Evolutionary conservation across 1,140 invertebrate species (phyloP), one percentile per base, ranked within the genome.

Genomic region (Drosophila asahinai): DNA sequence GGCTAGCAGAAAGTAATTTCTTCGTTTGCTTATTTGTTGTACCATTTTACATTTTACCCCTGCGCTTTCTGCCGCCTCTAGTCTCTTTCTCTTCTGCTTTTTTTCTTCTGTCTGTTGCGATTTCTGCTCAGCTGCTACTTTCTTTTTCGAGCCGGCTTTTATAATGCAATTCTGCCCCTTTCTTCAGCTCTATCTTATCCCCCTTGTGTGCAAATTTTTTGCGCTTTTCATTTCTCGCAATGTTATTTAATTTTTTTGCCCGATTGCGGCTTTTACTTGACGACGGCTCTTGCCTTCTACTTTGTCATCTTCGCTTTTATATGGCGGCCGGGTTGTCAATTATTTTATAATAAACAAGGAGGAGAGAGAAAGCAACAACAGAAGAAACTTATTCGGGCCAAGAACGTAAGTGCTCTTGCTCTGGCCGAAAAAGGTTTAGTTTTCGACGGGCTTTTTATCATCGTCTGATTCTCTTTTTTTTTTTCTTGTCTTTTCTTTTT

Each of bases 281-380:
- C 65, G 81, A 80, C 61, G 61, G 55, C 43, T 77, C 58, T 51
- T 66, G 54, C 61, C 67, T 65, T 66, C 65, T 83, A 68, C 81
- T 89, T 83, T 73, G 67, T 83, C 78, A 78, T 72, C 63, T 67
- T 40, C 36, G 59, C 27, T 36, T 66, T 68, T 70, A 65, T 77
- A 65, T 42, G 47, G 70, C 80, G 19, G 33, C 19, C 19, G 14
- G 36, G 14, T 87, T 86, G 77, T 89, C 84, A 89, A 86, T 86
- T 86, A 89, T 80, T 86, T 86, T 86, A 89, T 80, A 86, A 89
- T 77, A 74, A 86, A 83, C 73, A 52, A 45, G 49, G 43, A 38
- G 59, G 17, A 42, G 38, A 51, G 49, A 51, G 45, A 52, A 74
- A 49, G 68, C 54, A 71, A 27, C 63, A 67, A 33, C n/a, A 22